Conservation (phyloP, 1,140 invertebrate species). For the Drosophila albomicans region DNA sequence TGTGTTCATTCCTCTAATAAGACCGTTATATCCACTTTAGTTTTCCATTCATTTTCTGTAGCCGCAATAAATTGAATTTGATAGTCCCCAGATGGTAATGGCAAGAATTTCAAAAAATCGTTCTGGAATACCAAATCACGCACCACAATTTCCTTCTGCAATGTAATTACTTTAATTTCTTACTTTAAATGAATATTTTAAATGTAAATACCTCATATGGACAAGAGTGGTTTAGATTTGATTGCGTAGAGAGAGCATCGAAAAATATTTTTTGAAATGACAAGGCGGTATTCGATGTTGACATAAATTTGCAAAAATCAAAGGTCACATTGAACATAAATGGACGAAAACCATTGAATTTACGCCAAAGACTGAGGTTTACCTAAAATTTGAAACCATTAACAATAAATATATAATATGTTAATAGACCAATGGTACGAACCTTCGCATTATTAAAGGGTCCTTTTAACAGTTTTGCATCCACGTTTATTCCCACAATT, state of each 20-base stretch:
- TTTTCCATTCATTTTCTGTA: background rate
- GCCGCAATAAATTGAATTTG: background rate
- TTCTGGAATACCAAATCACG: too few species aligned
- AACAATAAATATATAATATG: too few species aligned
- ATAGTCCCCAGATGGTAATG: background rate
- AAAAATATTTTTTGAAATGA: background rate
- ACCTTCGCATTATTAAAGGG: background rate
- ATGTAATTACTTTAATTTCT: background rate
- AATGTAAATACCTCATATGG: background rate
- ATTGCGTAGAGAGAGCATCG: background rate
- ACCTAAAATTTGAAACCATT: background rate
- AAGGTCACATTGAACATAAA: background rate
- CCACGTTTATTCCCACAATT: background rate
- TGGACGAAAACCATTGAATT: background rate
- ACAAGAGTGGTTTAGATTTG: background rate
- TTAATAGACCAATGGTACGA: background rate
- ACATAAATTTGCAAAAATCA: background rate
- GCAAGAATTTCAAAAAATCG: background rate
- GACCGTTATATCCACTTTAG: background rate
- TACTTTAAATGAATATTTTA: background rate
- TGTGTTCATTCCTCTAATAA: too few species aligned
- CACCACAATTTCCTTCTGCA: background rate
- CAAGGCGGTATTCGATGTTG: background rate
- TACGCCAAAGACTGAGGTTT: constrained; percentile 1
- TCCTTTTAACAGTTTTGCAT: background rate